Evolutionary conservation across 1,140 invertebrate genomes (phyloP), one percentile per base, ranked within the genome.

Genomic region (Leucophenga varia): DNA sequence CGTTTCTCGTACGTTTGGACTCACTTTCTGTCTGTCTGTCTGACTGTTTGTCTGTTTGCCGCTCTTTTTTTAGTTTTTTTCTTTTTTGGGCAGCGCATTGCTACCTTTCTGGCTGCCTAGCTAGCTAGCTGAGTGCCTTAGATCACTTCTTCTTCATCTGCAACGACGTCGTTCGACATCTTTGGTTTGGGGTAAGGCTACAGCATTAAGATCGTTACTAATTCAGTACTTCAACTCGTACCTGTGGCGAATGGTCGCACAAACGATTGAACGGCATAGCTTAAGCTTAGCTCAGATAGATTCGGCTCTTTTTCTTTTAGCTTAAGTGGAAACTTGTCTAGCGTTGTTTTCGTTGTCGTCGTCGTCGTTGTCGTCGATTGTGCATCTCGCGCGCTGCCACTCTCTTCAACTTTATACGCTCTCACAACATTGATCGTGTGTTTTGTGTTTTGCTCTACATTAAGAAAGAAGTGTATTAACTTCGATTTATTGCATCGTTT

Each of bases 381-480:
- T 21, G 30, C 5, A 25, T 25, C 22, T 25, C 22, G n/a, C n/a
- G n/a, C n/a, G n/a, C n/a, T n/a, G n/a, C n/a, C n/a, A n/a, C n/a
- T n/a, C n/a, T n/a, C n/a, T n/a, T n/a, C n/a, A n/a, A n/a, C n/a
- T n/a, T n/a, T n/a, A n/a, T n/a, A n/a, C n/a, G n/a, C n/a, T n/a
- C n/a, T n/a, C n/a, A n/a, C n/a, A n/a, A n/a, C n/a, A n/a, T n/a
- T n/a, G n/a, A n/a, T n/a, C 22, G 45, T 21, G 36, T 31, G 34
- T 47, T 21, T 47, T 10, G 28, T 31, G 36, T 30, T 52, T 49
- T 64, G 64, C 63, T 67, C 63, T 63, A 67, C 63, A 67, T 67
- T 67, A 67, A 68, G 63, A 67, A 63, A 67, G 63, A 67, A 67
- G 63, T 67, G 63, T 67, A 67, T 67, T 67, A 67, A 64, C 63